phyloP scores from a whole-genome alignment of 2,888 invertebrate genomes.

The Steinernema hermaphroditum region DNA sequence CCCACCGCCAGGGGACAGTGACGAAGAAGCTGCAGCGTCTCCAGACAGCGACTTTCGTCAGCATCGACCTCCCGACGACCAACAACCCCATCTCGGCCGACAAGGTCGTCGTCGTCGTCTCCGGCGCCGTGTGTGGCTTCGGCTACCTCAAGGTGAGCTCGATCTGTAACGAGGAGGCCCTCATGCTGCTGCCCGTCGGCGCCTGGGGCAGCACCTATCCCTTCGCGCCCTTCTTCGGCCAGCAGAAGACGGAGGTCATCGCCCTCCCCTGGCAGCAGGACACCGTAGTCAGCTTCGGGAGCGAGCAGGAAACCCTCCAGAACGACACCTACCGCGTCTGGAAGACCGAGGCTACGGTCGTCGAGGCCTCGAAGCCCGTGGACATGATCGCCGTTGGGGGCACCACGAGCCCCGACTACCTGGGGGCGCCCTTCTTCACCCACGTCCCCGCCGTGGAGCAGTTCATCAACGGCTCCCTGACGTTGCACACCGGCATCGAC shows the following conservation, averaged over 20 bases:
- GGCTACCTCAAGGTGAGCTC: neutral
- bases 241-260: no score
- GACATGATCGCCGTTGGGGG: slow-evolving; percentile 21
- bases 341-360: neutral
- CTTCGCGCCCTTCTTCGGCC: slow-evolving; percentile 11
- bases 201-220: slow-evolving; percentile 12
- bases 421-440: slow-evolving; percentile 22
- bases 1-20: neutral
- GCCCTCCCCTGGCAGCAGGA: neutral
- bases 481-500: slow-evolving; percentile 4
- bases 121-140: slow-evolving; percentile 8
- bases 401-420: slow-evolving; percentile 3
- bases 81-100: slow-evolving; percentile 25
- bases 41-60: neutral
- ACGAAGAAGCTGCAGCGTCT: slow-evolving; percentile 4
- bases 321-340: neutral
- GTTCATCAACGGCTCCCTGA: neutral
- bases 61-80: neutral
- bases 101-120: slow-evolving; percentile 9
- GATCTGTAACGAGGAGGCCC: neutral
- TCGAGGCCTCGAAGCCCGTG: neutral
- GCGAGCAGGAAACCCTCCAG: neutral
- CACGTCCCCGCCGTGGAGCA: slow-evolving; percentile 7
- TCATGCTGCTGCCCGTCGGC: slow-evolving; percentile 11
- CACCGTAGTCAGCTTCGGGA: neutral